Evolutionary conservation across 2,888 invertebrate genomes (phyloP), one percentile per base, ranked within the genome.

Genomic region (Dryobotodes eremita): DNA sequence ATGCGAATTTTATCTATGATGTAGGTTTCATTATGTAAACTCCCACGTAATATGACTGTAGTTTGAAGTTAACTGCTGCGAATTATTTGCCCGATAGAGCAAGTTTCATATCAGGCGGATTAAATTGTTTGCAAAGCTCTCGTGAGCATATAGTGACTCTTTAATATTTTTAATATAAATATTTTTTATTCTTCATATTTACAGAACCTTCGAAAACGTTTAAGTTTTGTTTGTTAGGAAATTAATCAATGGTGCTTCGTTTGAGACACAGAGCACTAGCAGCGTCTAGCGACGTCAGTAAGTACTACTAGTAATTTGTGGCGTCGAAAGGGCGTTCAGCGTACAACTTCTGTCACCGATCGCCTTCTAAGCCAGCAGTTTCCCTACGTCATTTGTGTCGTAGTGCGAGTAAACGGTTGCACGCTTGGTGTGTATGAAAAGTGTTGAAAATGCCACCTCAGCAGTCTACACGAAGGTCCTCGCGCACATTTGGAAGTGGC

Each of bases 81-180:
- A 77, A 69, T 68, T 13, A 79, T 83, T 83, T 57, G 11, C 13
- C n/a, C 61, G 83, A 71, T 83, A 68, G 11, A 46, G 10, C 46
- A 71, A 69, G 11, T 59, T 69, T 82, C 72, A 59, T 82, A 82
- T 84, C 80, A 84, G 62, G 48, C 2, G 57, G 84, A 82, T 72
- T 72, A 55, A 72, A 84, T 26, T 84, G 84, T 82, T 84, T 72
- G 72, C 69, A 31, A 26, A 84, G 81, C 81, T 68, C 79, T 82
- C 50, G 48, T 78, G 26, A 59, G 10, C 48, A 70, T 53, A 61
- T 65, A 65, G 57, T 77, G 10, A 53, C 17, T 83, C 26, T 57
- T 71, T 61, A 78, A 82, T 82, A 62, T 50, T 64, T 82, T 69
- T 69, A 59, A 57, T 77, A 31, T 69, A 31, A 79, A 79, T 48